A percentile compares a stretch with the other conserved stretches of the same genome.
phyloP scores from a whole-genome alignment of 2,797 vertebrate genomes.

The Taenioides sp. region DNA sequence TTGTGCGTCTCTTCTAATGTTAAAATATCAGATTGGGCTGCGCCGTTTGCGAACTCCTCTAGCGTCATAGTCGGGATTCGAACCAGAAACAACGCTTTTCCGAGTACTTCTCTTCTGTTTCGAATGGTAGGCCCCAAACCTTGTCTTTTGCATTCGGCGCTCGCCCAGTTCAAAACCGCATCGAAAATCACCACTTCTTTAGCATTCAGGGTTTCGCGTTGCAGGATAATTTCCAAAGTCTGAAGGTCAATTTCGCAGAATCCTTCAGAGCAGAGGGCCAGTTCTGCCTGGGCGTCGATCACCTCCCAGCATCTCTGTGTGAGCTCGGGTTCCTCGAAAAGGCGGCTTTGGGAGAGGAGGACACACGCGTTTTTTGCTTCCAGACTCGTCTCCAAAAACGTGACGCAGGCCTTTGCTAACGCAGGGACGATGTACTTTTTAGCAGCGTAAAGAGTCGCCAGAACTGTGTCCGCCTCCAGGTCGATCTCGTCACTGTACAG shows the following conservation, averaged over 20 bases:
- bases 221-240: constrained; percentile 91
- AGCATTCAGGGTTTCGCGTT: constrained; percentile 90
- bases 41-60: constrained; percentile 93
- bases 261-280: constrained; percentile 89
- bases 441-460: constrained; percentile 94
- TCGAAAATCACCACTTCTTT: constrained; percentile 93
- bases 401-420: constrained; percentile 92
- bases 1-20: constrained; percentile 93
- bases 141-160: constrained; percentile 89
- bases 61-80: constrained; percentile 92
- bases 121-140: constrained; percentile 77
- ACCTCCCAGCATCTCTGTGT: constrained; percentile 98
- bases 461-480: constrained; percentile 93
- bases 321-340: constrained; percentile 95
- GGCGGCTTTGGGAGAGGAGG: constrained; percentile 93
- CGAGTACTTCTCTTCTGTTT: constrained; percentile 86
- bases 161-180: constrained; percentile 89
- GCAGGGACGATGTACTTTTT: constrained; percentile 98
- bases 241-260: constrained; percentile 93
- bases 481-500: constrained; percentile 98
- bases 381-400: constrained; percentile 94
- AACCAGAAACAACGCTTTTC: constrained; percentile 89
- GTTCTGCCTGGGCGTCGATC: constrained; percentile 97
- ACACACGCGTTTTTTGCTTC: constrained; percentile 96
- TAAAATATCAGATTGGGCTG: constrained; percentile 92